A percentile compares a stretch with the other conserved stretches of the same genome.
Conservation (phyloP, 2,888 invertebrate species). For the Microctonus hyperodae region DNA sequence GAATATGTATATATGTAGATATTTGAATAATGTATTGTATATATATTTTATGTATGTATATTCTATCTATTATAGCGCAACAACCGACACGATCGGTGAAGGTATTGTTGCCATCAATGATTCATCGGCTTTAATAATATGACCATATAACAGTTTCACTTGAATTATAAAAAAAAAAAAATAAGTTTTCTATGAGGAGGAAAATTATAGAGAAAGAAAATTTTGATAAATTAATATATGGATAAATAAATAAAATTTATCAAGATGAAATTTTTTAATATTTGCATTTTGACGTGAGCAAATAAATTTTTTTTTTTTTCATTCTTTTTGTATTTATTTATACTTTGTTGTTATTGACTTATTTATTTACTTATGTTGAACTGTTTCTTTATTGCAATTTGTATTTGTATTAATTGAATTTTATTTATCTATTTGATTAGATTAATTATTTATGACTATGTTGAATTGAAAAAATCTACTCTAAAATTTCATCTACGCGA, state of each 20-base stretch:
- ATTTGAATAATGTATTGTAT: slow-evolving; percentile 7
- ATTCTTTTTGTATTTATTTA: no score
- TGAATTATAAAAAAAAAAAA: not conserved
- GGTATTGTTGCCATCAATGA: slow-evolving; percentile 29
- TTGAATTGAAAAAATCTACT: no score
- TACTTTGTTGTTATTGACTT: no score
- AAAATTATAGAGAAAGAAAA: not conserved
- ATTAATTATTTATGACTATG: no score
- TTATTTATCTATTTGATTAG: no score
- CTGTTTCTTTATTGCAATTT: no score
- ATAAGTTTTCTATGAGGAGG: slow-evolving; percentile 17
- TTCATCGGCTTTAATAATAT: slow-evolving; percentile 22
- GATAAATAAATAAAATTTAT: not conserved
- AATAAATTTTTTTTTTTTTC: no score
- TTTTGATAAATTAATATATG: not conserved
- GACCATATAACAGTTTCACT: slow-evolving; percentile 5
- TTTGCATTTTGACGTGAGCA: no score
- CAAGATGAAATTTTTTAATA: no score
- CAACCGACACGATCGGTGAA: slow-evolving; percentile 14
- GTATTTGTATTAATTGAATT: no score
- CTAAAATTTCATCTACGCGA: slow-evolving; percentile 28
- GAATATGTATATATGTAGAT: slow-evolving; percentile 2
- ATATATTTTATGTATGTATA: not conserved
- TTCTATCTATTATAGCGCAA: slow-evolving; percentile 27
- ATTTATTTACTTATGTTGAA: no score